Conservation (phyloP, 2,113 vertebrate genomes). For the Lepus europaeus region DNA sequence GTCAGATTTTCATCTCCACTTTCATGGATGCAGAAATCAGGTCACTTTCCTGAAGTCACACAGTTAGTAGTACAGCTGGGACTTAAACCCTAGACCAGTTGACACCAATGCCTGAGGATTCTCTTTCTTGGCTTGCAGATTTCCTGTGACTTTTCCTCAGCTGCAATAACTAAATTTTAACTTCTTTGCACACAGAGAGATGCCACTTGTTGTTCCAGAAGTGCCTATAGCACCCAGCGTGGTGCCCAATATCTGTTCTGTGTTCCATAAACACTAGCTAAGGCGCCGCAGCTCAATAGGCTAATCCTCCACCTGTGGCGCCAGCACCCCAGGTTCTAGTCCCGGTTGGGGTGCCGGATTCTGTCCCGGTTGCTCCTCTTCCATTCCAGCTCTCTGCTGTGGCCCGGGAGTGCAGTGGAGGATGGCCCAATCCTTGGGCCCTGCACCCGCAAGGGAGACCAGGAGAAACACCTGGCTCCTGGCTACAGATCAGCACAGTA, state of each 20-base stretch:
- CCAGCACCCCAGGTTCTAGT: too few relatives aligned
- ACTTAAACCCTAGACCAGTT: background rate
- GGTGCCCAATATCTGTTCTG: background rate
- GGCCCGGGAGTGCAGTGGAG: too few relatives aligned
- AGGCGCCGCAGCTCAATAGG: too few relatives aligned
- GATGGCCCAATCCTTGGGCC: too few relatives aligned
- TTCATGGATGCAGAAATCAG: slow-evolving; percentile 31
- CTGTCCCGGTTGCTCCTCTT: too few relatives aligned
- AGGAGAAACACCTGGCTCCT: too few relatives aligned
- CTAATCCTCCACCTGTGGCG: too few relatives aligned
- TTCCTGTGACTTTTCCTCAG: background rate
- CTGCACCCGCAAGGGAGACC: too few relatives aligned
- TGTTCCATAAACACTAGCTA: background rate
- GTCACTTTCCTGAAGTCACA: background rate
- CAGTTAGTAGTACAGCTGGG: background rate
- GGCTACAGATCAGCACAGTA: too few relatives aligned
- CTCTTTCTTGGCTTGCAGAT: background rate
- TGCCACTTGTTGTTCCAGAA: background rate
- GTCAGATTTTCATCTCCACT: background rate
- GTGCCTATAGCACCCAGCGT: background rate
- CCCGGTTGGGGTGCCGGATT: too few relatives aligned
- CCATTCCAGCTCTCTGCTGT: too few relatives aligned
- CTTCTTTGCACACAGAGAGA: background rate
- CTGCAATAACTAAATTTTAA: background rate
- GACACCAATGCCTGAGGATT: background rate